phyloP scores from a whole-genome alignment of 2,113 vertebrate species.

The Ardeotis arabs region DNA sequence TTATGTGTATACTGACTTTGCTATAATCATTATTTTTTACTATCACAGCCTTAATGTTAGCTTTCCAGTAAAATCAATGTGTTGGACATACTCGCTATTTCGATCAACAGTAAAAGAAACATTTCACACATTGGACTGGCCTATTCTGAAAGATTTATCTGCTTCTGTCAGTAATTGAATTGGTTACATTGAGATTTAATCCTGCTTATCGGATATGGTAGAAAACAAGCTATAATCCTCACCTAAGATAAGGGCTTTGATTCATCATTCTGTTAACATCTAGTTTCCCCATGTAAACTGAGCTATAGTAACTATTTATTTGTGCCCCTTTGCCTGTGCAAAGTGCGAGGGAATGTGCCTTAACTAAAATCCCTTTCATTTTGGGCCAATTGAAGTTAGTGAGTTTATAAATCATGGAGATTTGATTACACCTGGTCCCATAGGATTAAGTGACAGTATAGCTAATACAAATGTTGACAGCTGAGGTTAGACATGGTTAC shows the following conservation, averaged over 20 bases:
- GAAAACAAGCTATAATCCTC: background rate
- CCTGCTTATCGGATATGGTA: background rate
- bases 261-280: background rate
- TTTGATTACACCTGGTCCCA: background rate
- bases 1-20: background rate
- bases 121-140: background rate
- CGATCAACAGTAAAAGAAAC: background rate
- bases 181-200: background rate
- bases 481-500: background rate
- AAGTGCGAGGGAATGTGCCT: background rate
- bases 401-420: background rate
- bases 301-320: background rate
- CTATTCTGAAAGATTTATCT: background rate
- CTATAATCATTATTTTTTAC: background rate
- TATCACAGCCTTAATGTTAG: background rate
- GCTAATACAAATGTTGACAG: background rate
- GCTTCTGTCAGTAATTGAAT: background rate
- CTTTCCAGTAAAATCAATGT: background rate
- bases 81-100: background rate
- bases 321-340: background rate
- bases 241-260: background rate
- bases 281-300: background rate
- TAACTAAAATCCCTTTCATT: background rate
- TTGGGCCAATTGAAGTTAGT: background rate
- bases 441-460: background rate